These are phyloP conservation scores for Euura lappo DNA, from an alignment of 1,140 invertebrate genomes.

Conservation along the genomic window DNA sequence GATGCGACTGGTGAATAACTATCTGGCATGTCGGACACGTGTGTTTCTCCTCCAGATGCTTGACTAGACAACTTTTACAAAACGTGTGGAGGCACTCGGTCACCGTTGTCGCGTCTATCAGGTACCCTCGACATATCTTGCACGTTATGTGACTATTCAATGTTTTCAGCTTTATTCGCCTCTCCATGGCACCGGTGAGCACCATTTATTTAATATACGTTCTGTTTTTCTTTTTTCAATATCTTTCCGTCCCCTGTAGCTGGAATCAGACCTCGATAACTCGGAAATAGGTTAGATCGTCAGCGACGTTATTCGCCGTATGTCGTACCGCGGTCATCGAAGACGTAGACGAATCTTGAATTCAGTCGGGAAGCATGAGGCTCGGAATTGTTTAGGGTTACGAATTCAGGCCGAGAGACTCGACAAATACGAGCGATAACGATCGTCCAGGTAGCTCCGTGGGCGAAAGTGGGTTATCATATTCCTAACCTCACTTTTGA, in stretches of 20 bases:
- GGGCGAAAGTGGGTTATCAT: conserved; percentile 42
- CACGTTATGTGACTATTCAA: conserved; percentile 94
- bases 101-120: conserved; percentile 96
- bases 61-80: conserved; percentile 97
- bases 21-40: conserved; percentile 96
- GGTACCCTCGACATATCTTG: conserved; percentile 94
- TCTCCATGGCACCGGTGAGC: conserved; percentile 74
- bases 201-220: conserved; percentile 46
- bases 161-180: conserved; percentile 88
- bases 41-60: conserved; percentile 96
- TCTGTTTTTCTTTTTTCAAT: background rate
- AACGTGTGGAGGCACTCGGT: conserved; percentile 98
- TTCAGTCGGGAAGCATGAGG: no score
- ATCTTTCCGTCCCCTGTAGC: conserved; percentile 23
- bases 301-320: no score
- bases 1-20: conserved; percentile 97
- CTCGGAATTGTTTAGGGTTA: no score
- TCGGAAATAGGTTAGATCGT: no score
- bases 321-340: no score
- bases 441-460: no score
- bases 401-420: no score
- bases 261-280: no score
- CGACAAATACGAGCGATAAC: no score
- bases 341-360: no score
- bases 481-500: conserved; percentile 46